phyloP scores from a whole-genome alignment of 2,888 invertebrate species.

The Julus scandinavius region DNA sequence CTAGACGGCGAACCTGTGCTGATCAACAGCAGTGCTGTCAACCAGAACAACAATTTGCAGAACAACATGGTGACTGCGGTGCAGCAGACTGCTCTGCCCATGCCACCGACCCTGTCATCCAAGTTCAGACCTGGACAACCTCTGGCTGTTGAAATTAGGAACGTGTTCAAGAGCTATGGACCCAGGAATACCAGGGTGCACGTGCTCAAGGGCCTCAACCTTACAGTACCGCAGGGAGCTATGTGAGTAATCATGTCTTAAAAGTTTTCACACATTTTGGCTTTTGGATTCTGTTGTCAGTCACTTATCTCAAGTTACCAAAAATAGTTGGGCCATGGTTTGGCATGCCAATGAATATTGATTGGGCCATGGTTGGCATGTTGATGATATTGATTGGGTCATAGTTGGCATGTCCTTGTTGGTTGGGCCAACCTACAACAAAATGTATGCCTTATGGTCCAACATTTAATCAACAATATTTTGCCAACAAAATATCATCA shows the following conservation, averaged over 20 bases:
- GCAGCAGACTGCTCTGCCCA: not conserved
- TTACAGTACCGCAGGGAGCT: constrained; percentile 93
- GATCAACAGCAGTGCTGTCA: constrained; percentile 18
- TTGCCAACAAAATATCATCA: too few species aligned
- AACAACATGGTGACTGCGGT: constrained; percentile 21
- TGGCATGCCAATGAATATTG: too few species aligned
- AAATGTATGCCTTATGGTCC: too few species aligned
- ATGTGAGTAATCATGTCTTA: constrained; percentile 78
- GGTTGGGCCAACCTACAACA: too few species aligned
- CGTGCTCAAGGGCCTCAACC: constrained; percentile 87
- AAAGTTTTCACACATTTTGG: not conserved
- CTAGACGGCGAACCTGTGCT: constrained; percentile 43
- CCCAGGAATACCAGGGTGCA: constrained; percentile 86
- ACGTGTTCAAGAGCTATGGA: constrained; percentile 90
- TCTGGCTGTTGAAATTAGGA: constrained; percentile 66
- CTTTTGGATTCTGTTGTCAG: too few species aligned
- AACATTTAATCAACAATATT: too few species aligned
- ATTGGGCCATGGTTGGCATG: too few species aligned
- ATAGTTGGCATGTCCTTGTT: too few species aligned
- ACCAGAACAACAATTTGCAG: constrained; percentile 37
- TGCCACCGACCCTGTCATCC: not conserved
- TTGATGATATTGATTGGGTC: too few species aligned
- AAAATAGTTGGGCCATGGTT: too few species aligned
- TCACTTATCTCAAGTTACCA: too few species aligned
- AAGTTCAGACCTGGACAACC: constrained; percentile 24